Evolutionary conservation across 1,140 invertebrate genomes (phyloP).

Genomic region (Bombus consobrinus): DNA sequence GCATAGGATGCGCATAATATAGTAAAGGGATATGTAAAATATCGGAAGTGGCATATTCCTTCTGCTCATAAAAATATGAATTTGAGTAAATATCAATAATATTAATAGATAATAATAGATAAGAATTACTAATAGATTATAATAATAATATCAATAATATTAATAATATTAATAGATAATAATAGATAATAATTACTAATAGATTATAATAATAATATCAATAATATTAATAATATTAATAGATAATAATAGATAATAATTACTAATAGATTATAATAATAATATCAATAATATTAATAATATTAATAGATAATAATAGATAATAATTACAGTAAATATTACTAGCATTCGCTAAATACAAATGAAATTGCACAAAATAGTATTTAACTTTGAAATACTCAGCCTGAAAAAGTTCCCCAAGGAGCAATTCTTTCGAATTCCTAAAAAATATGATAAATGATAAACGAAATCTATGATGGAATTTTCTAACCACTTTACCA

Average conservation of each 20-base stretch:
- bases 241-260: background rate
- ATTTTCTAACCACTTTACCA: conserved; percentile 22
- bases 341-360: background rate
- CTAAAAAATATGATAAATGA: background rate
- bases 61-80: too few relatives aligned
- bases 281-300: background rate
- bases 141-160: background rate
- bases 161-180: background rate
- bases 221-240: background rate
- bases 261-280: background rate
- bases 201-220: background rate
- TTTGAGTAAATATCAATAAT: background rate
- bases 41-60: background rate
- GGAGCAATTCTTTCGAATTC: background rate
- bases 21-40: background rate
- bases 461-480: background rate
- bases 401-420: too few relatives aligned
- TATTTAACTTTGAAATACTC: too few relatives aligned
- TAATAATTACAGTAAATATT: background rate
- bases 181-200: background rate
- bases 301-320: background rate
- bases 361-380: background rate
- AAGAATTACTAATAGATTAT: background rate
- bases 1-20: too few relatives aligned
- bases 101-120: background rate